phyloP scores from a whole-genome alignment of 1,140 invertebrate genomes.

The Eueides isabella region DNA sequence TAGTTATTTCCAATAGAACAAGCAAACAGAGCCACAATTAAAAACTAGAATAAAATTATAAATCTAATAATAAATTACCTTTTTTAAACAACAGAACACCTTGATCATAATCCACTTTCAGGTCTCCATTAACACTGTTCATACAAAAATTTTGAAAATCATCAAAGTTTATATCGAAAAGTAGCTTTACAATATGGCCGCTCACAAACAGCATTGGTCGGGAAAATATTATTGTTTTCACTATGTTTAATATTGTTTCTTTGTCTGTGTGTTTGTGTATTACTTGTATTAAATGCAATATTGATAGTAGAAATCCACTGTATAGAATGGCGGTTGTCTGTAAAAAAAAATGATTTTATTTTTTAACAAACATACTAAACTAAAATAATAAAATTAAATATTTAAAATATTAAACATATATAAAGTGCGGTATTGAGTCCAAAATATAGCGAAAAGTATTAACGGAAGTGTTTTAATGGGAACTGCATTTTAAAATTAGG shows the following conservation, averaged over 20 bases:
- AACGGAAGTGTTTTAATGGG: too few relatives aligned
- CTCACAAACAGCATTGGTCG: slow-evolving; percentile 53
- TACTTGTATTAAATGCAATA: slow-evolving; percentile 40
- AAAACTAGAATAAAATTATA: too few relatives aligned
- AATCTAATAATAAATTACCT: slow-evolving; percentile 50
- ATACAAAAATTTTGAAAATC: slow-evolving; percentile 41
- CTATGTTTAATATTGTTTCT: slow-evolving; percentile 38
- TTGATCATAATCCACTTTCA: slow-evolving; percentile 67
- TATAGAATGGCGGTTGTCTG: slow-evolving; percentile 62
- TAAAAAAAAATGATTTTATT: slow-evolving; percentile 43
- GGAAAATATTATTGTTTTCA: slow-evolving; percentile 50
- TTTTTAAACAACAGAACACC: slow-evolving; percentile 61
- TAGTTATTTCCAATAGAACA: too few relatives aligned
- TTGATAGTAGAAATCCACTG: slow-evolving; percentile 59
- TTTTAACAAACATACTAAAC: too few relatives aligned
- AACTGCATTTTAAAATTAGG: too few relatives aligned
- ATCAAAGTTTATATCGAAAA: not conserved
- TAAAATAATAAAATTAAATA: too few relatives aligned
- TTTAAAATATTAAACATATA: too few relatives aligned
- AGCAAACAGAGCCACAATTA: too few relatives aligned
- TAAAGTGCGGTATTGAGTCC: too few relatives aligned
- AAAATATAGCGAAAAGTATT: too few relatives aligned
- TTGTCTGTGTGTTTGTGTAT: not conserved
- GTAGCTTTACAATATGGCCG: slow-evolving; percentile 39
- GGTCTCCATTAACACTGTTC: slow-evolving; percentile 47